A percentile compares a stretch with the other conserved stretches of the same genome.
Evolutionary conservation across 2,797 vertebrate genomes (phyloP).

Genomic region (Balearica regulorum): DNA sequence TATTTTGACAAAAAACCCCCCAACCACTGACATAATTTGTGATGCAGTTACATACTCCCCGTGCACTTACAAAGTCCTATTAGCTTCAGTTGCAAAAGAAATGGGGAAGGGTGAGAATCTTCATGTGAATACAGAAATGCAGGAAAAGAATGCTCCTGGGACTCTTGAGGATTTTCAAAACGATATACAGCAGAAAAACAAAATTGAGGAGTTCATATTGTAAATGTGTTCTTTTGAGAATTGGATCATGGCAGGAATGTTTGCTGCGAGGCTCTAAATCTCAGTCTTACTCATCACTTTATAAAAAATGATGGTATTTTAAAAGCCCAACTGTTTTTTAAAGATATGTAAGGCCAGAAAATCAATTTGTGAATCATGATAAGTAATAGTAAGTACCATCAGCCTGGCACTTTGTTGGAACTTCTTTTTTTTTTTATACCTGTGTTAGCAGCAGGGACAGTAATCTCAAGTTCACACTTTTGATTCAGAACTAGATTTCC

Average conservation of each 20-base stretch:
- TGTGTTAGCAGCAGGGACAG: background rate
- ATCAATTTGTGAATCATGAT: conserved; percentile 59
- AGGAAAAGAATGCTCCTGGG: background rate
- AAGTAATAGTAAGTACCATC: conserved; percentile 28
- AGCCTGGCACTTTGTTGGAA: background rate
- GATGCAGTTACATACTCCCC: background rate
- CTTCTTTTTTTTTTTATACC: background rate
- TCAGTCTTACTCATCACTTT: conserved; percentile 39
- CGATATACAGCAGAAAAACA: background rate
- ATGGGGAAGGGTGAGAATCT: background rate
- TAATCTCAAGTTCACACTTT: conserved; percentile 1
- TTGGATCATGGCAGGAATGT: background rate
- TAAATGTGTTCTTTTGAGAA: conserved; percentile 27
- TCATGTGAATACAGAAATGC: background rate
- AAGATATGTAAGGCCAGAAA: conserved; percentile 62
- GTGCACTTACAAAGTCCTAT: background rate
- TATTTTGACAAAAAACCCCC: background rate
- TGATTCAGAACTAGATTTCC: conserved; percentile 36
- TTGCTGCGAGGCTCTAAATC: conserved; percentile 51
- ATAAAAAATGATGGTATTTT: conserved; percentile 60
- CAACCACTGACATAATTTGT: background rate
- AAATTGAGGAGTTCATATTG: conserved; percentile 19
- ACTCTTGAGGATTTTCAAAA: background rate
- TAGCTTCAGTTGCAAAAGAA: background rate
- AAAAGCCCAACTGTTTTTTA: conserved; percentile 38